Base-by-base conservation (phyloP, 2,888 invertebrate genomes). In the Drosophila greeni region DNA sequence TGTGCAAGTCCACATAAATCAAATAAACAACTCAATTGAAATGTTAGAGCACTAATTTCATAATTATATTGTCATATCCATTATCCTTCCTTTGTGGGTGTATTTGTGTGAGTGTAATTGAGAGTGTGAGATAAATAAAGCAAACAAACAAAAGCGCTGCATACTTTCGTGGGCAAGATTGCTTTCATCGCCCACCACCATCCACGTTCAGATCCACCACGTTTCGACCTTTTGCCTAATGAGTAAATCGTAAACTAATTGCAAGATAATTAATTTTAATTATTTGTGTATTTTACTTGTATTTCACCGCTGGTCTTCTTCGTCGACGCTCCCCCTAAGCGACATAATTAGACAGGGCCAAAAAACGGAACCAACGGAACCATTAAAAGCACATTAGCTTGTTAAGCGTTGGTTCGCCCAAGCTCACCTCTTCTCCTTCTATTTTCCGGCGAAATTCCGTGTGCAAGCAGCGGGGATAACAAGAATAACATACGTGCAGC, bases 171-270 rank as follows among this genome's bases (percentile, higher is more conserved):
- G 57, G 26, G 39, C 47, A 42, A 57, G 37, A 23, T 23, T 31
- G 40, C 23, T 26, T 26, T n/a, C 24, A 14, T 16, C 39, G 47
- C 33, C 33, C 31, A 29, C 45, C 36, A 52, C 70, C 40, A 29
- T 18, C 18, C 14, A 45, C 29, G 29, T 14, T 45, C 18, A 45
- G 20, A 7, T 45, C 43, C 53, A 33, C 39, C 61, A 67, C 73
- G 64, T 57, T 64, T 40, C 48, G 55, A 51, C 68, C 61, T 61
- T 67, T 61, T 59, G 70, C 74, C 58, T 82, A 82, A 82, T 81
- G 80, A 82, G 83, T 80, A 82, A 80, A 82, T 82, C 83, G 80
- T 82, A 74, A 82, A 80, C 83, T 80, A 80, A 80, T 80, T 80
- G 80, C 80, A 74, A 76, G 83, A 82, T 80, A 80, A 80, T 80